Conservation (phyloP, 2,113 vertebrate species). For the Penelope pileata region DNA sequence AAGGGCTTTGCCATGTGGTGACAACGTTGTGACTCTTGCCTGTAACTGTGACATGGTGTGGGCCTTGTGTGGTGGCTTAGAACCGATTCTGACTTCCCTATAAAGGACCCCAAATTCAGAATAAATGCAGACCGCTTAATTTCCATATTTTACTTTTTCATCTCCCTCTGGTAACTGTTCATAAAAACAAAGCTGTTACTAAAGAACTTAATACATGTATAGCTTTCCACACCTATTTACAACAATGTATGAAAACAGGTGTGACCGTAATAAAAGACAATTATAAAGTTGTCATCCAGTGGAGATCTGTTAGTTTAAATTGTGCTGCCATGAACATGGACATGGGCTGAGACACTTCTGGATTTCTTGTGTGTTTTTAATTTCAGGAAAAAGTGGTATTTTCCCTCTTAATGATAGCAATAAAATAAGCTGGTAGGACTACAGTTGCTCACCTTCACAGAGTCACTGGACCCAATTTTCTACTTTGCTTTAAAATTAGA, state of each 20-base stretch:
- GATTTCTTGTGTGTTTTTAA: not conserved
- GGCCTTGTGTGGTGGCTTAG: rapidly evolving
- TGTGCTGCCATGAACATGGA: not conserved
- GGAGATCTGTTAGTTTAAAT: not conserved
- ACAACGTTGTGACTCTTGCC: not conserved
- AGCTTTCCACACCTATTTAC: not conserved
- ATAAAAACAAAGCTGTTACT: not conserved
- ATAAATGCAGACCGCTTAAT: not conserved
- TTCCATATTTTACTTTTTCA: not conserved
- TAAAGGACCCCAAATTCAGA: not conserved
- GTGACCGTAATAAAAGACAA: not conserved
- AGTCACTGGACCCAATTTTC: not conserved
- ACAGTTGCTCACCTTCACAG: not conserved
- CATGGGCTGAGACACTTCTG: not conserved
- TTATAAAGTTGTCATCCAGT: not conserved
- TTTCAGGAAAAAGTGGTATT: not conserved
- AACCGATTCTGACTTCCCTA: not conserved
- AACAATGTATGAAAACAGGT: too few relatives aligned
- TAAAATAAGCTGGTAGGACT: not conserved
- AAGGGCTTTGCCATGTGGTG: not conserved
- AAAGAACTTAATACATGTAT: not conserved
- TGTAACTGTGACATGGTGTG: not conserved
- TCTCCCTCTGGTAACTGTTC: not conserved
- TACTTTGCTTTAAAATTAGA: not conserved
- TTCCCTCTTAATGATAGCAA: not conserved